Evolutionary conservation across 2,113 vertebrate genomes (phyloP).

Genomic region (Phalacrocorax aristotelis): DNA sequence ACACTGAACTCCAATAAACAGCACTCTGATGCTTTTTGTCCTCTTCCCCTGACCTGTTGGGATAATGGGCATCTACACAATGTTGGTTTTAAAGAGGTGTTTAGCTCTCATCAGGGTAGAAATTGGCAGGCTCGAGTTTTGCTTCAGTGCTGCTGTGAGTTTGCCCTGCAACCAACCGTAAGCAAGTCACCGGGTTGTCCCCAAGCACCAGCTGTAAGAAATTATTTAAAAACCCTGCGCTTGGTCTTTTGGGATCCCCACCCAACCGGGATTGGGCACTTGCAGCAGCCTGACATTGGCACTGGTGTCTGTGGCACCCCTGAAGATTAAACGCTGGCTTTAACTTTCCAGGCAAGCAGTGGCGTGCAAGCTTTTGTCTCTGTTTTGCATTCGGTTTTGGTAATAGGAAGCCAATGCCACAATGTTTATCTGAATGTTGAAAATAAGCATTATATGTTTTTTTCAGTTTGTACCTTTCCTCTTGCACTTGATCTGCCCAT

Average conservation of each 20-base stretch:
- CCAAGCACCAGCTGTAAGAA: neutral
- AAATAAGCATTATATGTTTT: neutral
- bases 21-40: neutral
- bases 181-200: neutral
- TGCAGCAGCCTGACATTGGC: neutral
- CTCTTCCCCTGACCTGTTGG: neutral
- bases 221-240: neutral
- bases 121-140: neutral
- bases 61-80: neutral
- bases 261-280: neutral
- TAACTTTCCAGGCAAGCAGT: no score
- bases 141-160: neutral
- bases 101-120: neutral
- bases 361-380: neutral
- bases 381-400: neutral
- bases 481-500: accelerated
- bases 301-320: neutral
- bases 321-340: neutral
- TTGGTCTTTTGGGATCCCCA: neutral
- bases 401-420: neutral
- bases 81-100: neutral
- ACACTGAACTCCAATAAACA: neutral
- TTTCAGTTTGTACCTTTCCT: neutral
- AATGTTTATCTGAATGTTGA: neutral
- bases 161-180: neutral